These are phyloP conservation scores for Oxygymnocypris stewartii DNA, from an alignment of 2,113 vertebrate genomes.

Conservation along the genomic window DNA sequence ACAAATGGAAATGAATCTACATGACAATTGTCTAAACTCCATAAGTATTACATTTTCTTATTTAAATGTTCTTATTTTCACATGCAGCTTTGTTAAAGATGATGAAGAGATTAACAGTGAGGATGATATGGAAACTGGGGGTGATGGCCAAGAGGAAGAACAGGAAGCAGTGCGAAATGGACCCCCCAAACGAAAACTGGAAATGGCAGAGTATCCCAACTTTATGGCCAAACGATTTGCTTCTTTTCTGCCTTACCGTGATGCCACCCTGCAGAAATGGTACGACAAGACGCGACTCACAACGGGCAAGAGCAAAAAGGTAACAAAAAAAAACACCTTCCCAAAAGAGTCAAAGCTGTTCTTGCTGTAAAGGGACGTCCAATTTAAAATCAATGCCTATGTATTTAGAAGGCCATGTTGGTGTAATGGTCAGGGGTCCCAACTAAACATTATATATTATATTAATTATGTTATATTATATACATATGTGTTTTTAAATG, in stretches of 20 bases:
- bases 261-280: constrained; percentile 88
- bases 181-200: constrained; percentile 82
- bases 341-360: too few species aligned
- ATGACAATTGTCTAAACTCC: not conserved
- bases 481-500: not conserved
- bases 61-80: not conserved
- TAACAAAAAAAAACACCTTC: constrained; percentile 38
- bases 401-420: too few species aligned
- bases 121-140: constrained; percentile 76
- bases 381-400: too few species aligned
- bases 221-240: constrained; percentile 87
- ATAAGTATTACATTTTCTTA: not conserved
- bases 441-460: too few species aligned
- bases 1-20: not conserved
- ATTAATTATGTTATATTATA: too few species aligned
- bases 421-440: too few species aligned
- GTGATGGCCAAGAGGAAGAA: constrained; percentile 70
- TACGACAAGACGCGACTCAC: constrained; percentile 91
- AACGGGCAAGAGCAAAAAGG: constrained; percentile 86
- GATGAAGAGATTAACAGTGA: constrained; percentile 50
- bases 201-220: constrained; percentile 82
- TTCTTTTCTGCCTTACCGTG: constrained; percentile 80
- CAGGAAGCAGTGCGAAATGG: constrained; percentile 57
- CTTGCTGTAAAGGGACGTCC: too few species aligned
- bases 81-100: constrained; percentile 32